Percentiles rank a stretch among this genome's conserved stretches.
Evolutionary conservation across 2,113 vertebrate species (phyloP).

Genomic region (Athene cunicularia): DNA sequence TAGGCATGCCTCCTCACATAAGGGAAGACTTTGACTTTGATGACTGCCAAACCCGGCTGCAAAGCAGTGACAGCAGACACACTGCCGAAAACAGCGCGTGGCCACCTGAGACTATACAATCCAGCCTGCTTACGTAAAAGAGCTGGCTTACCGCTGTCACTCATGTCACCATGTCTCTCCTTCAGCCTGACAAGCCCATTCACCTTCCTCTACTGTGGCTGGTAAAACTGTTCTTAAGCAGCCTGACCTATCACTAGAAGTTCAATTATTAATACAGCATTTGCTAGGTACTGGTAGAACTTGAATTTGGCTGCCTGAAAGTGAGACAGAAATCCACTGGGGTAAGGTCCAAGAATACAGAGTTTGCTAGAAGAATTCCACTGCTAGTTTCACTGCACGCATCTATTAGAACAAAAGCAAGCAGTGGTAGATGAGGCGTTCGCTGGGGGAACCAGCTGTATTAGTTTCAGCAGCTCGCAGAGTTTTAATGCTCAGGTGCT

Average conservation of each 20-base stretch:
- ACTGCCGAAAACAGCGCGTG: accelerated
- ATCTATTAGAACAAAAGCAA: neutral
- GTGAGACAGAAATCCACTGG: neutral
- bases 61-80: neutral
- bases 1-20: neutral
- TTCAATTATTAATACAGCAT: neutral
- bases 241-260: neutral
- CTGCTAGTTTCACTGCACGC: neutral
- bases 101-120: neutral
- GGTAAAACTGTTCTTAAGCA: neutral
- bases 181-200: neutral
- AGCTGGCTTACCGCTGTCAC: accelerated
- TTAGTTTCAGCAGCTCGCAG: neutral
- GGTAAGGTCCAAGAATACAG: neutral
- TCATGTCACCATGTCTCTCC: neutral
- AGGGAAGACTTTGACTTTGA: neutral
- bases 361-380: neutral
- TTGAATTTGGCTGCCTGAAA: neutral
- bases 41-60: neutral
- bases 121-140: neutral
- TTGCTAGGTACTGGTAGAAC: neutral
- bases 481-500: neutral
- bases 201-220: neutral
- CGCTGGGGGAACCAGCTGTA: neutral
- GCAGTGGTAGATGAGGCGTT: neutral